These are phyloP conservation scores for Kradibia gibbosae DNA, from an alignment of 1,140 invertebrate species.

Conservation along the genomic window DNA sequence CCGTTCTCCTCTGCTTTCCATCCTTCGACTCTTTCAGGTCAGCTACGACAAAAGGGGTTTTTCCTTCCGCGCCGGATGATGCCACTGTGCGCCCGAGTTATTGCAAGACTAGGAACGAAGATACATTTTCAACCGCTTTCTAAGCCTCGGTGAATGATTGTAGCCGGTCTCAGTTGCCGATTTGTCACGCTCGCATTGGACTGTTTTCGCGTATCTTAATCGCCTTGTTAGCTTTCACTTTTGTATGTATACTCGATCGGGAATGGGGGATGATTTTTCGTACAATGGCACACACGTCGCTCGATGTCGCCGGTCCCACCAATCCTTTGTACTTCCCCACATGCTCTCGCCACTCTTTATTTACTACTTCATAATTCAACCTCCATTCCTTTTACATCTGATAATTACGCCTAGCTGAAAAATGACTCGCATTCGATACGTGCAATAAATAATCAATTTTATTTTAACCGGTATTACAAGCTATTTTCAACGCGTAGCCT, in stretches of 20 bases:
- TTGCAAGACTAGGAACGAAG: not conserved
- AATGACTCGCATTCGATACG: too few relatives aligned
- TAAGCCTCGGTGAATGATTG: not conserved
- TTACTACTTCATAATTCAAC: not conserved
- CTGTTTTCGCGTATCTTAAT: not conserved
- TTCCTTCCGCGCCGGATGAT: not conserved
- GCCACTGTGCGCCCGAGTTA: conserved; percentile 14
- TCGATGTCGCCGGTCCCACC: not conserved
- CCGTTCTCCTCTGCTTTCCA: not conserved
- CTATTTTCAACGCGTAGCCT: too few relatives aligned
- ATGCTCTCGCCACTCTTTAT: not conserved
- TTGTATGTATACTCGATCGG: not conserved
- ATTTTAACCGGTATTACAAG: too few relatives aligned
- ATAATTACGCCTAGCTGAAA: too few relatives aligned
- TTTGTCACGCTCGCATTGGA: not conserved
- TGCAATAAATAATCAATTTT: too few relatives aligned
- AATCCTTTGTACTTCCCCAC: not conserved
- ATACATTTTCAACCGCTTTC: conserved; percentile 4
- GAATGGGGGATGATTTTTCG: not conserved
- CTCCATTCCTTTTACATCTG: too few relatives aligned
- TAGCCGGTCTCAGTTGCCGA: not conserved
- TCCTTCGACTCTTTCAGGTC: conserved; percentile 11
- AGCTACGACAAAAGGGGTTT: conserved; percentile 19
- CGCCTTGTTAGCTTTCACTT: conserved; percentile 10
- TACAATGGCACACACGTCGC: not conserved